A percentile compares a stretch with the other conserved stretches of the same genome.
Conservation (phyloP, 2,888 invertebrate genomes). For the Archips crataeganus region DNA sequence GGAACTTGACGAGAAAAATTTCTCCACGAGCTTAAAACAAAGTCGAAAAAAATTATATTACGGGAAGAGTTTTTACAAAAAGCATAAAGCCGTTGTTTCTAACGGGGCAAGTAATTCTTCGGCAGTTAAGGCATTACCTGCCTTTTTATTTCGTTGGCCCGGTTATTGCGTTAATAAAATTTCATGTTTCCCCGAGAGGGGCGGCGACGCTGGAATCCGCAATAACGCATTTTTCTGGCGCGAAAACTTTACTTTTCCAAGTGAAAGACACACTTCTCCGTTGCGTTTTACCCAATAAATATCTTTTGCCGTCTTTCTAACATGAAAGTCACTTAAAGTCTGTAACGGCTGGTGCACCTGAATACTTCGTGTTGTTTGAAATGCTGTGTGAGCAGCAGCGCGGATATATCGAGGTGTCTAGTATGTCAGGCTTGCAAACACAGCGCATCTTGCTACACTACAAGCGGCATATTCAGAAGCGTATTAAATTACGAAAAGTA, state of each 20-base stretch:
- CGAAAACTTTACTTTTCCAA: not conserved
- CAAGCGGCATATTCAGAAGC: not conserved
- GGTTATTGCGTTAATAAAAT: conserved; percentile 38
- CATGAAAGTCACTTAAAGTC: not conserved
- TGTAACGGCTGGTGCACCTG: not conserved
- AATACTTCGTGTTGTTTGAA: not conserved
- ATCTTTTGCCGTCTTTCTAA: conserved; percentile 1
- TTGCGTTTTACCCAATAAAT: conserved; percentile 5
- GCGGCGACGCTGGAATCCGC: not conserved
- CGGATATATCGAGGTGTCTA: not conserved
- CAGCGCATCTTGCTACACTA: not conserved
- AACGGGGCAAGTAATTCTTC: conserved; percentile 34
- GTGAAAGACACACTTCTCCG: conserved; percentile 12
- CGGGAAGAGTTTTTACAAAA: conserved; percentile 20
- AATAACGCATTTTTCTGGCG: conserved; percentile 11
- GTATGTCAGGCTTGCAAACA: not conserved
- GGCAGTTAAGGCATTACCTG: conserved; percentile 34
- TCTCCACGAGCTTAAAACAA: conserved; percentile 8
- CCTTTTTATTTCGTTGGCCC: conserved; percentile 16
- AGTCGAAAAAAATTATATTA: conserved; percentile 22
- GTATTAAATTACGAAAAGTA: too few species aligned
- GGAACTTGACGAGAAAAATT: conserved; percentile 13
- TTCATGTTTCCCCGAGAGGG: conserved; percentile 11
- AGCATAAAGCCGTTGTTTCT: conserved; percentile 27
- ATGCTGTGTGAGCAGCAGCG: not conserved